Base-by-base conservation (phyloP, 2,797 vertebrate genomes). In the Lepus oiostolus region DNA sequence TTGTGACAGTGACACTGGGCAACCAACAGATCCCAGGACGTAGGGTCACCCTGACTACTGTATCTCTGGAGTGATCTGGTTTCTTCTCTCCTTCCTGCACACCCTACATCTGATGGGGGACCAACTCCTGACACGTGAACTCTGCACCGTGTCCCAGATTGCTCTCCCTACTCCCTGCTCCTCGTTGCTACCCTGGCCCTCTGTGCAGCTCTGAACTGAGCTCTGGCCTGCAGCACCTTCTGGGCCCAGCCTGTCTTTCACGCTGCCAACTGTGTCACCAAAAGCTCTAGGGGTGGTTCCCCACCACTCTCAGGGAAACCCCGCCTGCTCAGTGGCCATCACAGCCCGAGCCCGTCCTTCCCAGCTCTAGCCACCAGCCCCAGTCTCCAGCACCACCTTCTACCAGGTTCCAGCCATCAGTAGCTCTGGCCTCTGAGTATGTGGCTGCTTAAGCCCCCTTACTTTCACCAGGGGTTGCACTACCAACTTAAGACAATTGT, bases 81-180 rank as follows among this genome's bases (percentile, higher is more conserved):
- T 50, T 72, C 52, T 80, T 62, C 26, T 71, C 16, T 86, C 52
- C 32, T 74, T 35, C 47, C 22, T 54, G 72, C 21, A 47, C 2
- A 5, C 30, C n/a, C 42, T 63, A 30, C 58, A n/a, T 22, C n/a
- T 38, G 54, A 47, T 0, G 7, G 74, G 87, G 32, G 82, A 63
- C 72, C 80, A 82, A 35, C 30, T 42, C 47, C 58, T 16, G 4
- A 28, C 38, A 50, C 28, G 60, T 58, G 35, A 42, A 60, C 24
- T 54, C 68, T 71, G 70, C 19, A 24, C 4, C 19, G 13, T 63
- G 58, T 77, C 38, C 32, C 62, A 38, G 67, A 21, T 28, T 7
- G 0, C 7, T 26, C 22, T 3, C 21, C 14, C 8, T 35, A 3
- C 26, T 79, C 32, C 4, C 0, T 24, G 4, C 52, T 70, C 52